These are phyloP conservation scores for Drosophila multiciliata DNA, from an alignment of 2,888 invertebrate genomes.

Conservation along the genomic window DNA sequence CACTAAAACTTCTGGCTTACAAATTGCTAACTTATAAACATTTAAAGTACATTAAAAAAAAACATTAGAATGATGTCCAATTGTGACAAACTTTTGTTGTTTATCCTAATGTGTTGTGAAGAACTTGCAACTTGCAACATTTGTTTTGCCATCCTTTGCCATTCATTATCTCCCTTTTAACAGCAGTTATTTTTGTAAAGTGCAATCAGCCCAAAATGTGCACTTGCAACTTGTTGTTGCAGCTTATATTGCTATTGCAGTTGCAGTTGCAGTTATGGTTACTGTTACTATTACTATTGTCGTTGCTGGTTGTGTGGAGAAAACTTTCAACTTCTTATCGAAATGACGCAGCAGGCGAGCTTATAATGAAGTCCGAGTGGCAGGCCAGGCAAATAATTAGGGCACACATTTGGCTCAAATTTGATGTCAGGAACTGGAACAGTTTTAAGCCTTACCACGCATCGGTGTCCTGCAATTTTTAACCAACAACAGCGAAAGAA, in stretches of 20 bases:
- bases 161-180: slow-evolving; percentile 8
- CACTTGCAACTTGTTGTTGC: slow-evolving; percentile 29
- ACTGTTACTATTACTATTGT: slow-evolving; percentile 3
- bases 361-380: slow-evolving; percentile 45
- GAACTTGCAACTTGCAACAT: slow-evolving; percentile 1
- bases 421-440: slow-evolving; percentile 10
- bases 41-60: slow-evolving; percentile 9
- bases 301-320: slow-evolving; percentile 12
- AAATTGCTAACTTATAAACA: slow-evolving; percentile 21
- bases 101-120: slow-evolving; percentile 32
- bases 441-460: slow-evolving; percentile 11
- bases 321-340: slow-evolving; percentile 67
- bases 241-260: neutral
- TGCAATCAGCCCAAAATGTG: slow-evolving; percentile 50
- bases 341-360: slow-evolving; percentile 65
- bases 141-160: neutral
- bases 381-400: slow-evolving; percentile 55
- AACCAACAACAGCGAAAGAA: slow-evolving; percentile 13
- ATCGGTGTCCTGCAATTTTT: slow-evolving; percentile 8
- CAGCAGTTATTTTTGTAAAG: slow-evolving; percentile 37
- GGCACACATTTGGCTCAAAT: slow-evolving; percentile 46
- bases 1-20: neutral
- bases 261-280: neutral
- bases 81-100: slow-evolving; percentile 43
- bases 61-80: slow-evolving; percentile 27